Base-by-base conservation (phyloP, 2,888 invertebrate genomes). In the Litoditis marina region DNA sequence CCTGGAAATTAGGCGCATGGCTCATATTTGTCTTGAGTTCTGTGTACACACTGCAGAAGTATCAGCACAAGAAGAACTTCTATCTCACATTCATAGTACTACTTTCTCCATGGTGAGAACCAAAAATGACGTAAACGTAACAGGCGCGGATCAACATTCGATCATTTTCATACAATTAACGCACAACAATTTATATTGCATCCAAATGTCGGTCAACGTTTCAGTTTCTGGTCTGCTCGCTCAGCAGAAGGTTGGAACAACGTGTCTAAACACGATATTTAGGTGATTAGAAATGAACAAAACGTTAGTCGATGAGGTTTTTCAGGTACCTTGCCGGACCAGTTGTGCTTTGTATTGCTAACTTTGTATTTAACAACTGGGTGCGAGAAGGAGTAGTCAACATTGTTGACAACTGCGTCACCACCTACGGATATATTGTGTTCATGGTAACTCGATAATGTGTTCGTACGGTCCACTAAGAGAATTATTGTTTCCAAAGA, bases 81-180 rank as follows among this genome's bases (percentile, higher is more conserved):
- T 92, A 92, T 85, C 89, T 89, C 68, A 90, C 90, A 0, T 90
- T 92, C 84, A 89, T 89, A 79, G 87, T 90, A 25, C 88, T 91
- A 75, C 92, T 91, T 61, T 90, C 91, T 0, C 80, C 91, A 55
- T 92, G 92, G 92, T 88, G 82, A 22, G 55, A n/a, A n/a, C 7
- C 62, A 47, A 22, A 46, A 31, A 19, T 27, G 1, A 25, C 11
- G n/a, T 25, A 19, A 8, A 22, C 5, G 5, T 28, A 19, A 34
- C 49, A 11, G 27, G 22, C 30, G 44, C 6, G 55, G 28, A 44
- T 8, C 4, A 2, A n/a, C 19, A 16, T 61, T 60, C 28, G 30
- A 42, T 31, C n/a, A 22, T 34, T 22, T 44, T 36, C n/a, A 13
- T 51, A 55, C 19, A n/a, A n/a, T n/a, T n/a, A n/a, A n/a, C n/a